These are phyloP conservation scores for Zelleria hepariella DNA, from an alignment of 2,888 invertebrate species.

Conservation along the genomic window DNA sequence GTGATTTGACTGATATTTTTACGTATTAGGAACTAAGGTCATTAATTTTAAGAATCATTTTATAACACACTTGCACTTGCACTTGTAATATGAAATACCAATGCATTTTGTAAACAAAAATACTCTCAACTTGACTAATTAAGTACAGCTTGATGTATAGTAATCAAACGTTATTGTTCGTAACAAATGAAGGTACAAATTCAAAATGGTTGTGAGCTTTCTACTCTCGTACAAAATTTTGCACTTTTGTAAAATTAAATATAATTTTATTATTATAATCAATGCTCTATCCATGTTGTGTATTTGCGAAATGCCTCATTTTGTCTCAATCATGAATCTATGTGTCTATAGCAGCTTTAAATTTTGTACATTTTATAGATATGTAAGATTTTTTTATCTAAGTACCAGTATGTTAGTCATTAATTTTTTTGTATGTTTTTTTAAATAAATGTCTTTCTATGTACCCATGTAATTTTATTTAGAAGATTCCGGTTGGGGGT, in stretches of 20 bases:
- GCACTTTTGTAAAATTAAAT: not conserved
- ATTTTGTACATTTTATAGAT: slow-evolving; percentile 27
- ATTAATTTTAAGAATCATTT: slow-evolving; percentile 9
- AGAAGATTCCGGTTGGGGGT: no score
- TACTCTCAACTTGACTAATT: no score
- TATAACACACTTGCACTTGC: not conserved
- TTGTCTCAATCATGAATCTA: no score
- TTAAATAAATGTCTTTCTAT: slow-evolving; percentile 3
- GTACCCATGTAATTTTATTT: not conserved
- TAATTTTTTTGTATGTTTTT: not conserved
- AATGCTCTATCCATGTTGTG: not conserved
- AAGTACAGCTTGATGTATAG: no score
- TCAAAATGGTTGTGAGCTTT: not conserved
- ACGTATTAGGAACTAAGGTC: not conserved
- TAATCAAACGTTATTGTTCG: not conserved
- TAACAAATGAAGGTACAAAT: not conserved
- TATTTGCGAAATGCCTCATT: not conserved
- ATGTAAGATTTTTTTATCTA: not conserved
- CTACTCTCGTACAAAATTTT: not conserved
- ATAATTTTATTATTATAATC: not conserved
- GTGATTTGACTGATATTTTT: slow-evolving; percentile 28
- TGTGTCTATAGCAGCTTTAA: slow-evolving; percentile 49
- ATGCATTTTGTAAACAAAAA: not conserved
- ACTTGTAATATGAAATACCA: not conserved
- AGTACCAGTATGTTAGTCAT: not conserved